A percentile compares a stretch with the other conserved stretches of the same genome.
These are phyloP conservation scores for Cherax quadricarinatus DNA, from an alignment of 1,140 invertebrate genomes.

Conservation along the genomic window DNA sequence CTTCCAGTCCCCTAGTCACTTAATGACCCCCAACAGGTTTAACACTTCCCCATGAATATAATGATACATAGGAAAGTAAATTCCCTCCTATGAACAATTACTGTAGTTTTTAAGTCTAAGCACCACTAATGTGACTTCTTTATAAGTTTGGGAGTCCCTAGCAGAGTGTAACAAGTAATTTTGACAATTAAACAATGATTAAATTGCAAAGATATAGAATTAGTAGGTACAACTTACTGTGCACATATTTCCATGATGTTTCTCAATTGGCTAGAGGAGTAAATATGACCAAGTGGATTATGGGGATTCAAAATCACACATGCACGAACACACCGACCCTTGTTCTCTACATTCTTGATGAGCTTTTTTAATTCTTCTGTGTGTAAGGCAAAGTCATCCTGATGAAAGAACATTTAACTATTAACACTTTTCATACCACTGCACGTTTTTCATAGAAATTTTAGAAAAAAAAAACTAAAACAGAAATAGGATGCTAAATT, in stretches of 20 bases:
- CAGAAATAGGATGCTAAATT: too few relatives aligned
- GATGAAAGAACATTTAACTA: background rate
- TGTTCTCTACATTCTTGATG: background rate
- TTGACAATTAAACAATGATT: background rate
- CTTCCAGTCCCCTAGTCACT: too few relatives aligned
- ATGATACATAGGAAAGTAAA: too few relatives aligned
- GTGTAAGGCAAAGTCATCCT: constrained; percentile 13
- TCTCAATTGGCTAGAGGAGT: background rate
- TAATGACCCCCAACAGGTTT: too few relatives aligned
- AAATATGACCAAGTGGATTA: constrained; percentile 40
- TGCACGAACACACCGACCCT: constrained; percentile 20
- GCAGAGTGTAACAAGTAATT: too few relatives aligned
- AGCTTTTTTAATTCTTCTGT: constrained; percentile 2
- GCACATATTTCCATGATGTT: constrained; percentile 37
- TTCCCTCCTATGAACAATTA: too few relatives aligned
- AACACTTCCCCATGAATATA: too few relatives aligned
- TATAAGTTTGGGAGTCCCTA: background rate
- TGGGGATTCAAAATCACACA: constrained; percentile 31
- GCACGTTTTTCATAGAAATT: too few relatives aligned
- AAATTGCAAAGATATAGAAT: too few relatives aligned
- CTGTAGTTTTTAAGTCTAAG: too few relatives aligned
- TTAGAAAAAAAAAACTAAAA: too few relatives aligned
- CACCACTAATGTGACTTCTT: too few relatives aligned
- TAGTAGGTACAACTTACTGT: constrained; percentile 3
- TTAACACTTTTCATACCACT: background rate